Conservation (phyloP, 2,888 invertebrate genomes). For the Phania funesta region DNA sequence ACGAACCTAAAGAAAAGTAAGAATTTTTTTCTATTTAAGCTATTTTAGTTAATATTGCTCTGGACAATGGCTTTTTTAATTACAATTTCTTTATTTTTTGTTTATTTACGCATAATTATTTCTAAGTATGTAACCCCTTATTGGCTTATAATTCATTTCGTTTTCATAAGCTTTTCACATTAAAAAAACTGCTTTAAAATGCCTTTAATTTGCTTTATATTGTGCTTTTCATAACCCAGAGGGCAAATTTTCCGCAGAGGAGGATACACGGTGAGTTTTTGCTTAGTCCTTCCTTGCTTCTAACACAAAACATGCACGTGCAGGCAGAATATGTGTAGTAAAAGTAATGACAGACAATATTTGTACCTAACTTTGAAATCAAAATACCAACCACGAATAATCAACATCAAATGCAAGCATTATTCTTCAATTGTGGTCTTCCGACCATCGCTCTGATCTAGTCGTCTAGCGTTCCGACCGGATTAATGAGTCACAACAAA, state of each 20-base stretch:
- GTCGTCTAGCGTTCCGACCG: too few species aligned
- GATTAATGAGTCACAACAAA: too few species aligned
- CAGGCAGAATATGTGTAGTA: not conserved
- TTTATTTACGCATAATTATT: not conserved
- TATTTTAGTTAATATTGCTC: not conserved
- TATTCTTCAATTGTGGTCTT: too few species aligned
- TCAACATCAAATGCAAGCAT: too few species aligned
- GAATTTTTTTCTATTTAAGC: constrained; percentile 74
- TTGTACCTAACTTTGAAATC: too few species aligned
- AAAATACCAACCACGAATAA: too few species aligned
- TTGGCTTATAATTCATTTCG: not conserved
- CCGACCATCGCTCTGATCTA: too few species aligned
- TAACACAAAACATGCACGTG: not conserved
- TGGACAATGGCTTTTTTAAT: not conserved
- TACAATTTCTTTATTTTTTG: not conserved
- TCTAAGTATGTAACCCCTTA: too few species aligned
- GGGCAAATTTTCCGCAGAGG: constrained; percentile 46
- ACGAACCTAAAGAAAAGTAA: constrained; percentile 97
- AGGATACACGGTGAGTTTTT: constrained; percentile 58
- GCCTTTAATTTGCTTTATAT: constrained; percentile 21
- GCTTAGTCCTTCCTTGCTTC: too few species aligned
- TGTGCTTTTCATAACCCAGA: constrained; percentile 44
- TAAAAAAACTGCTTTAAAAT: constrained; percentile 42
- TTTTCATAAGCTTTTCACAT: constrained; percentile 25
- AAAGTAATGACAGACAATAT: not conserved